Evolutionary conservation across 2,797 vertebrate genomes (phyloP).

Genomic region (Neoniphon sammara): DNA sequence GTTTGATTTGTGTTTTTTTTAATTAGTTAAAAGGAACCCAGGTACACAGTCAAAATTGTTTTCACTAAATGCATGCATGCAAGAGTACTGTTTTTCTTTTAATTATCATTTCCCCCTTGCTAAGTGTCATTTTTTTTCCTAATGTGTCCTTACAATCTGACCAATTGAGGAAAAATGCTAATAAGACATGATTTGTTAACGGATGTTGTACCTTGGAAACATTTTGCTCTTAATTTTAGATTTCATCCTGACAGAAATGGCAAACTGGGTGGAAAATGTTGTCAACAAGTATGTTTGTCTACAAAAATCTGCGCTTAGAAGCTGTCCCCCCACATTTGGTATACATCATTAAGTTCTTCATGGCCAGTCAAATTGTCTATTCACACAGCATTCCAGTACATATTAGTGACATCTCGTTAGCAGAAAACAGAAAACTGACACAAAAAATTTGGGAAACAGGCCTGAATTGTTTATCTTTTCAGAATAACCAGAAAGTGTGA

Average conservation of each 20-base stretch:
- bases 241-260: conserved; percentile 78
- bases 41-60: conserved; percentile 73
- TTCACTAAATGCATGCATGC: conserved; percentile 64
- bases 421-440: conserved; percentile 86
- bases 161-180: conserved; percentile 75
- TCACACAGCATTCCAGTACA: conserved; percentile 84
- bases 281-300: conserved; percentile 84
- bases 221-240: conserved; percentile 78
- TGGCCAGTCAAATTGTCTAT: conserved; percentile 83
- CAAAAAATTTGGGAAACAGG: conserved; percentile 79
- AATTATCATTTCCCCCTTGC: conserved; percentile 74
- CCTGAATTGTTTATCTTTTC: conserved; percentile 77
- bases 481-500: conserved; percentile 76
- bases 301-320: conserved; percentile 75
- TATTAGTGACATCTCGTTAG: conserved; percentile 88
- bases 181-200: conserved; percentile 80
- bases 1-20: conserved; percentile 77
- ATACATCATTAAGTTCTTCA: conserved; percentile 85
- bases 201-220: conserved; percentile 75
- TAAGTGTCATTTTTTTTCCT: conserved; percentile 71
- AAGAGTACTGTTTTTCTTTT: conserved; percentile 77
- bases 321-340: conserved; percentile 85
- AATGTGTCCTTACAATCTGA: conserved; percentile 75
- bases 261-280: conserved; percentile 80
- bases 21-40: conserved; percentile 80